Conservation (phyloP, 2,113 vertebrate genomes). For the Peromyscus californicus region DNA sequence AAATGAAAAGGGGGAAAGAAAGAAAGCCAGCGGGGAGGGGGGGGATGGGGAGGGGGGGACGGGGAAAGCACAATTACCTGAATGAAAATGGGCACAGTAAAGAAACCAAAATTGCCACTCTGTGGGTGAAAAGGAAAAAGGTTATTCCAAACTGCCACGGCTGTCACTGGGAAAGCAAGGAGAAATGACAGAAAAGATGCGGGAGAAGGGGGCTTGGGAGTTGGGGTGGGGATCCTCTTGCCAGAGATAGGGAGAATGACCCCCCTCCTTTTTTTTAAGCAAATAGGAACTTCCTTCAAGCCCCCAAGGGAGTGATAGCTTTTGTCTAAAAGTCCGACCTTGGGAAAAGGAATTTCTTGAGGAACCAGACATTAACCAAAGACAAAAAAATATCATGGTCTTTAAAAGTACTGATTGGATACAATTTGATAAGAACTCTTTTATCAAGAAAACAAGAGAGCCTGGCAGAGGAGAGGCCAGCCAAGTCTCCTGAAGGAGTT, state of each 20-base stretch:
- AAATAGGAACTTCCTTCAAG: neutral
- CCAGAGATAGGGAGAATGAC: neutral
- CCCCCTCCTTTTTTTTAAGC: too few relatives aligned
- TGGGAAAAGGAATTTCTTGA: neutral
- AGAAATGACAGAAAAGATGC: neutral
- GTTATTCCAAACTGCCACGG: neutral
- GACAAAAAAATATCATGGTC: neutral
- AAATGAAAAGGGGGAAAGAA: neutral
- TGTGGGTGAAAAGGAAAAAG: neutral
- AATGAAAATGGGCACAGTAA: neutral
- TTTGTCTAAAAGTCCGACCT: neutral
- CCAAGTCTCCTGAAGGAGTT: neutral
- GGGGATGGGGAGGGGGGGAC: too few relatives aligned
- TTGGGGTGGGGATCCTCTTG: neutral
- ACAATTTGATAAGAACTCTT: neutral
- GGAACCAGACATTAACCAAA: neutral
- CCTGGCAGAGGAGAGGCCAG: neutral
- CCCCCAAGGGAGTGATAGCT: neutral
- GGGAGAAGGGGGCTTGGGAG: neutral
- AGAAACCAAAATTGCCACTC: neutral
- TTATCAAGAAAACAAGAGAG: constrained; percentile 9
- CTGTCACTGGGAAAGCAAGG: neutral
- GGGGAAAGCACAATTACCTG: neutral
- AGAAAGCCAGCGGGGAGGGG: neutral
- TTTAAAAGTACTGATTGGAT: neutral